These are phyloP conservation scores for Drosophila paramelanica DNA, from an alignment of 2,888 invertebrate species.

Conservation along the genomic window DNA sequence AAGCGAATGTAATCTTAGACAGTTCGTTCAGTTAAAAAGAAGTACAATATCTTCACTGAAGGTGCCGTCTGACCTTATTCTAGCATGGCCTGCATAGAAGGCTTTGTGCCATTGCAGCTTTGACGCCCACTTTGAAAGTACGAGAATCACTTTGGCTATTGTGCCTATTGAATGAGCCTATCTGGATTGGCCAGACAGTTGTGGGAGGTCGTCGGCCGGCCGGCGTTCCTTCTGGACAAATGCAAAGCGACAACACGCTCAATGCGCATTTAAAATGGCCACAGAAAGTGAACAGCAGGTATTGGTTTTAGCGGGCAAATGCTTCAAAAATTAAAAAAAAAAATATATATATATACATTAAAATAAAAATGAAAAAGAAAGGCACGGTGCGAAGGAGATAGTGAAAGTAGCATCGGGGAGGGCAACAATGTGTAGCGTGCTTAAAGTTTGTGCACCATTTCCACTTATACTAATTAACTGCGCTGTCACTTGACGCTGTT, in stretches of 20 bases:
- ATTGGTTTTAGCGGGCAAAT: slow-evolving; percentile 23
- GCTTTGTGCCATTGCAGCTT: slow-evolving; percentile 23
- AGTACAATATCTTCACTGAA: slow-evolving; percentile 3
- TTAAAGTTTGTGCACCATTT: slow-evolving; percentile 77
- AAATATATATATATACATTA: neutral
- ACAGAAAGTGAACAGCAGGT: slow-evolving; percentile 18
- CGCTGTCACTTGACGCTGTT: slow-evolving; percentile 74
- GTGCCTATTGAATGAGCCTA: slow-evolving; percentile 29
- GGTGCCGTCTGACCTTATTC: slow-evolving; percentile 1
- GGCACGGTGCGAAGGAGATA: neutral
- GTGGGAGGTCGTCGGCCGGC: neutral
- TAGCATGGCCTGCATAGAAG: slow-evolving; percentile 1
- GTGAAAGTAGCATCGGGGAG: slow-evolving; percentile 30
- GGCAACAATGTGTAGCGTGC: slow-evolving; percentile 52
- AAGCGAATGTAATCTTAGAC: no score
- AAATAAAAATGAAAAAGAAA: slow-evolving; percentile 1
- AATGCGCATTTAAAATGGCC: slow-evolving; percentile 64
- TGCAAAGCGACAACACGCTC: slow-evolving; percentile 50
- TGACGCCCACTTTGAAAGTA: slow-evolving; percentile 6
- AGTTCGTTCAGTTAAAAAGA: no score
- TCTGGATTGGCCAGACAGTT: slow-evolving; percentile 6
- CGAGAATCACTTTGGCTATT: slow-evolving; percentile 25
- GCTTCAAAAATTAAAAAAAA: slow-evolving; percentile 22
- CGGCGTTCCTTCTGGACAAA: slow-evolving; percentile 9
- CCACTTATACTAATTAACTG: slow-evolving; percentile 80